Percentiles rank a stretch among this genome's conserved stretches.
phyloP scores from a whole-genome alignment of 2,888 invertebrate genomes.

The Epiblema foenella region DNA sequence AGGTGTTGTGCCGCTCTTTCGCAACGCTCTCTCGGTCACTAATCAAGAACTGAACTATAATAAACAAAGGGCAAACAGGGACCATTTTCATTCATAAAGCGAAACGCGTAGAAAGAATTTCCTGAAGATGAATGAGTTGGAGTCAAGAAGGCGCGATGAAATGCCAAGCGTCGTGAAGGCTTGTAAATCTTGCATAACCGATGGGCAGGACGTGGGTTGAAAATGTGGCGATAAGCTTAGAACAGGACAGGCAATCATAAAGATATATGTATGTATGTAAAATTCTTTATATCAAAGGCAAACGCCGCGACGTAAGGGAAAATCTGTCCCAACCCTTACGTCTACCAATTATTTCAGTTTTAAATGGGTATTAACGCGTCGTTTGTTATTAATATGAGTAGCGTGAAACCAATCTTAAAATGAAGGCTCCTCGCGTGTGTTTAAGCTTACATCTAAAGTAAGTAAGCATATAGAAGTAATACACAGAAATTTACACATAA shows the following conservation, averaged over 20 bases:
- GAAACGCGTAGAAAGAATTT: neutral
- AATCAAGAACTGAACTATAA: constrained; percentile 33
- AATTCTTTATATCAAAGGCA: constrained; percentile 7
- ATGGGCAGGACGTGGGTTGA: constrained; percentile 32
- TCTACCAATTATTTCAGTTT: neutral
- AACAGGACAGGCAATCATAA: constrained; percentile 37
- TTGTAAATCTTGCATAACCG: constrained; percentile 40
- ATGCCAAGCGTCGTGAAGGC: constrained; percentile 29
- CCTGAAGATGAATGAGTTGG: constrained; percentile 23
- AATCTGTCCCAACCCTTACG: neutral
- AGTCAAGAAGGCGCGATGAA: constrained; percentile 23
- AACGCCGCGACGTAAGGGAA: constrained; percentile 6
- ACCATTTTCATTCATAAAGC: constrained; percentile 48
- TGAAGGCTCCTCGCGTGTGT: too few species aligned
- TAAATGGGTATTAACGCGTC: too few species aligned
- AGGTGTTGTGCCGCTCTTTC: constrained; percentile 36
- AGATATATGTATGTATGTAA: constrained; percentile 28
- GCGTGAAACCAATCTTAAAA: too few species aligned
- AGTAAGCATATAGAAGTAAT: too few species aligned
- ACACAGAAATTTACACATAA: too few species aligned
- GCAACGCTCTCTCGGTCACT: constrained; percentile 32
- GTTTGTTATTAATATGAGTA: constrained; percentile 2
- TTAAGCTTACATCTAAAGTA: too few species aligned
- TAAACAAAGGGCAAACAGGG: constrained; percentile 47
- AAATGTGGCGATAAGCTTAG: constrained; percentile 27